These are phyloP conservation scores for Apostichopus parvimensis DNA, from an alignment of 35 echinoderm and acorn worm genomes.

Conservation along the genomic window DNA sequence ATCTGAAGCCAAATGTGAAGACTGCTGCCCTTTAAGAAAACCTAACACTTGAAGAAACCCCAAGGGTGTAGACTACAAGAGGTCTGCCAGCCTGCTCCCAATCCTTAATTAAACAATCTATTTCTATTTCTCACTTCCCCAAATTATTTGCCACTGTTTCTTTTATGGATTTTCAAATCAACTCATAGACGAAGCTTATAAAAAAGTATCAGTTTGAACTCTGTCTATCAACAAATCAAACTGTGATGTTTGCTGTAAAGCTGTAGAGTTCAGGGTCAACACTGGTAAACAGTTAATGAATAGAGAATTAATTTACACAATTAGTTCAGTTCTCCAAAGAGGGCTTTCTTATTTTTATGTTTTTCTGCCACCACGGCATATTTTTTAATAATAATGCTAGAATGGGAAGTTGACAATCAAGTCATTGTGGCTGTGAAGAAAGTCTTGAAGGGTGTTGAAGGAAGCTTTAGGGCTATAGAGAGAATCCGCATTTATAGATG, in stretches of 20 bases:
- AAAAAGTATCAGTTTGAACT: neutral
- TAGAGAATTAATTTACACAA: neutral
- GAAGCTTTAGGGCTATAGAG: too few species aligned
- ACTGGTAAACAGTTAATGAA: neutral
- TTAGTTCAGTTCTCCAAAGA: too few species aligned
- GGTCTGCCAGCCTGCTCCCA: neutral
- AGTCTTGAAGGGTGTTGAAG: too few species aligned
- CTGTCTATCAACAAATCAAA: neutral
- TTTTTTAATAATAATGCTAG: too few species aligned
- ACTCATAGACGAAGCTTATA: neutral
- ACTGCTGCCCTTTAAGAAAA: neutral
- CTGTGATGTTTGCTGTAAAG: neutral
- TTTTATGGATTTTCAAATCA: neutral
- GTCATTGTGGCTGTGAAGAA: too few species aligned
- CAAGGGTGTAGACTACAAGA: neutral
- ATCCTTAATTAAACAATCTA: neutral
- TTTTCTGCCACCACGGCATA: too few species aligned
- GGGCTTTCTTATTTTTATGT: too few species aligned
- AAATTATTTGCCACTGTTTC: slow-evolving; percentile 4
- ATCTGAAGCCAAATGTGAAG: too few species aligned
- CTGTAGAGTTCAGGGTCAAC: neutral
- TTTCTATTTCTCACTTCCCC: neutral
- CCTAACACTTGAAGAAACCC: neutral
- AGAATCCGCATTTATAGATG: too few species aligned
- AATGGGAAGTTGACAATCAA: too few species aligned